Base-by-base conservation (phyloP, 1,140 invertebrate species). In the Battus philenor region DNA sequence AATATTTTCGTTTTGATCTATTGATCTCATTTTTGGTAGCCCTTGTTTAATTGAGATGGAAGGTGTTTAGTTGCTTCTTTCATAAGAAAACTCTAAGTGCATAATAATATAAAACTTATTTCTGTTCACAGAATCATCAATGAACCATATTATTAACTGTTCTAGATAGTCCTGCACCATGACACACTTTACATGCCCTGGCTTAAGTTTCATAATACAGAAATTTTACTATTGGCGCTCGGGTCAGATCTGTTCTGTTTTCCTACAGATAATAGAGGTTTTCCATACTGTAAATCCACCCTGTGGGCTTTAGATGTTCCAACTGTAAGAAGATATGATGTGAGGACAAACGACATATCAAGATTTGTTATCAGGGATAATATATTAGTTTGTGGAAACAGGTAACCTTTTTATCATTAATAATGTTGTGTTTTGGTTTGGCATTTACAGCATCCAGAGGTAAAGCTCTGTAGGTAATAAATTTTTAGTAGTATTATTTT, bases 321-420 rank as follows among this genome's bases (percentile, higher is more conserved):
- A 9, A 77, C 46, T 31, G 54, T 72, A 6, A 39, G 44, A 12
- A 69, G 78, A 53, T 26, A 58, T 62, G 80, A 79, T 62, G 48
- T 74, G 11, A 63, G 80, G 12, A 84, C 72, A 12, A 74, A 79
- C 68, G 80, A 84, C 47, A 74, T 84, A 41, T 80, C 78, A 48
- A 70, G 80, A 66, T 84, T 84, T 60, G 44, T 82, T 29, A 11
- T 74, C 4, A 73, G 59, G 46, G 59, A 72, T 27, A 52, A 67
- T 33, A 3, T 64, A 1, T 47, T 84, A 34, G 49, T 69, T 38
- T 82, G 77, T 68, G 80, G 76, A 38, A 84, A 82, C 38, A 84
- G 80, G 80, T 84, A 64, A 12, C 4, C n/a, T n/a, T n/a, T n/a
- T n/a, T n/a, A n/a, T n/a, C n/a, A n/a, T n/a, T n/a, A n/a, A n/a